These are phyloP conservation scores for Paguma larvata DNA, from an alignment of 2,797 vertebrate species.

Conservation along the genomic window DNA sequence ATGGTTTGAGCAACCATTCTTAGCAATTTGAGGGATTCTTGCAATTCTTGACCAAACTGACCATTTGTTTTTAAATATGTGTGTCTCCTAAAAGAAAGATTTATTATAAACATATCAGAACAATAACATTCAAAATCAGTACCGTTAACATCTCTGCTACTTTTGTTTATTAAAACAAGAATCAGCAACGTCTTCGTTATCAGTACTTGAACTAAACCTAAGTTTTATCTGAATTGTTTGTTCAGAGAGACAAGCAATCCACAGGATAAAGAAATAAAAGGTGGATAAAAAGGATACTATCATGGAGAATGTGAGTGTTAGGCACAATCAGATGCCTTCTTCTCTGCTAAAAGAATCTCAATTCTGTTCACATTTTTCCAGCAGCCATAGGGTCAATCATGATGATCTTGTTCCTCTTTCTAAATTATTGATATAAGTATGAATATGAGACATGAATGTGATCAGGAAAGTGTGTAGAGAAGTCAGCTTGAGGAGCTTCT, in stretches of 20 bases:
- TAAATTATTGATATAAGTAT: not conserved
- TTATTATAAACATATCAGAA: not conserved
- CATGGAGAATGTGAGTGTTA: not conserved
- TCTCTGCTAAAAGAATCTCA: constrained; percentile 47
- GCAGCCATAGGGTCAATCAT: not conserved
- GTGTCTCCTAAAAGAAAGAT: constrained; percentile 10
- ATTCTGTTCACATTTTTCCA: constrained; percentile 34
- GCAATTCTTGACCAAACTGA: constrained; percentile 47
- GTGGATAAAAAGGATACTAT: not conserved
- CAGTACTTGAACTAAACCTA: constrained; percentile 8
- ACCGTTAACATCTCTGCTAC: not conserved
- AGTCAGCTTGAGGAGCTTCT: not conserved
- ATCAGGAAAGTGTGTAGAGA: not conserved
- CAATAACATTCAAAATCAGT: constrained; percentile 30
- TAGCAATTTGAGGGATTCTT: constrained; percentile 39
- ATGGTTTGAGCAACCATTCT: constrained; percentile 33
- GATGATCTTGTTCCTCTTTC: constrained; percentile 10
- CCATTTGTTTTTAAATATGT: not conserved
- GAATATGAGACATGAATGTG: not conserved
- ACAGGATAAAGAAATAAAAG: constrained; percentile 20
- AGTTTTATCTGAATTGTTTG: constrained; percentile 40
- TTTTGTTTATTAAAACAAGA: constrained; percentile 52
- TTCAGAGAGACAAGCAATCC: constrained; percentile 37
- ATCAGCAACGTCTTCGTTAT: constrained; percentile 52
- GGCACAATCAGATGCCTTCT: not conserved